Base-by-base conservation (phyloP, 2,888 invertebrate species). In the Mythimna impura region DNA sequence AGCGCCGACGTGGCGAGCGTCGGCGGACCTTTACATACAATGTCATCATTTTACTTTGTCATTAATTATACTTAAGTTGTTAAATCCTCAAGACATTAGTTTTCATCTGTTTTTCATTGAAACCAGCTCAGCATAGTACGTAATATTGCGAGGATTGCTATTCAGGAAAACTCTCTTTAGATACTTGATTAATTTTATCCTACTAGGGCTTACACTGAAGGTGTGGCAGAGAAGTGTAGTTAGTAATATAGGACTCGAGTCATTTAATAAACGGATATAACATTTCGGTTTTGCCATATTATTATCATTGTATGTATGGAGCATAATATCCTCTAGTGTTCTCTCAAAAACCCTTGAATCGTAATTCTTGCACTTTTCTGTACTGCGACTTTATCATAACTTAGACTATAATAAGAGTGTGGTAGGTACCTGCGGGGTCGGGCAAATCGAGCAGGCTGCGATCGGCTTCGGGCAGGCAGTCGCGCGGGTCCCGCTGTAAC, bases 1-100 rank as follows among this genome's bases (percentile, higher is more conserved):
- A 96, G 94, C 82, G 96, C 96, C 89, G 96, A 94, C 90, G 96
- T 95, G 86, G 95, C 95, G 87, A 95, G 95, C 87, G 95, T 95
- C 88, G 96, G 95, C 78, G 95, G 94, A 94, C 95, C 95, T 94
- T 94, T 85, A 90, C 82, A 92, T 79, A 91, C 78, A 93, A 90
- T 78, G 67, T 73, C 83, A 73, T 58, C 73, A 69, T 84, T 86
- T 83, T 89, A 80, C 58, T 70, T 63, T 30, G 72, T 66, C n/a
- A 73, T 64, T 71, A 81, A 62, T 80, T 47, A 66, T 47, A 47
- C 14, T 14, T 30, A 1, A 50, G 14, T 52, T 69, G 52, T 73
- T 17, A 73, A 7, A 55, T 25, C n/a, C 8, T 63, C 17, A 52
- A 77, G 20, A 54, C 43, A 34, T 12, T n/a, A 22, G 25, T 54